A percentile compares a stretch with the other conserved stretches of the same genome.
phyloP scores from a whole-genome alignment of 2,888 invertebrate species.

The Tachina lurida region DNA sequence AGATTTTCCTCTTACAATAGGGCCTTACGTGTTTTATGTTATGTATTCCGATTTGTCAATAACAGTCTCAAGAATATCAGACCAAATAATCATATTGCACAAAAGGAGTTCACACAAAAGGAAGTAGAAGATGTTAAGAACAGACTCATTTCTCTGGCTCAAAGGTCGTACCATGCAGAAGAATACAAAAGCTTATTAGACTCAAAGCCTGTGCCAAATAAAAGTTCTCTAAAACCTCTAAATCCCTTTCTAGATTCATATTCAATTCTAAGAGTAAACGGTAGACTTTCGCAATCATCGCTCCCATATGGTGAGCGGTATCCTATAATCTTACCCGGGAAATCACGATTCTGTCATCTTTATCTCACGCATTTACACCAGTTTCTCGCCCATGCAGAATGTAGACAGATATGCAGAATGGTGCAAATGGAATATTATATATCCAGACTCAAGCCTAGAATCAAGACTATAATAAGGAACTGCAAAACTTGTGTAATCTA shows the following conservation, averaged over 20 bases:
- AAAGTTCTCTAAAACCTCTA: neutral
- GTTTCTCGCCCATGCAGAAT: neutral
- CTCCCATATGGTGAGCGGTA: neutral
- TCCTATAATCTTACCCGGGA: neutral
- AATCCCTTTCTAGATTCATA: constrained; percentile 6
- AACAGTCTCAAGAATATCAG: neutral
- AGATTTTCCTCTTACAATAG: neutral
- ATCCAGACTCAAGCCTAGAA: neutral
- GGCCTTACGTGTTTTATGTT: neutral
- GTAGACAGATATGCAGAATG: constrained; percentile 8
- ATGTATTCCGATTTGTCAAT: constrained; percentile 8
- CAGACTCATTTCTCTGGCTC: neutral
- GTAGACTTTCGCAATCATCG: neutral
- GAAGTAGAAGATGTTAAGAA: neutral
- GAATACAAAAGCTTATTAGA: neutral
- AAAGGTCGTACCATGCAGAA: neutral
- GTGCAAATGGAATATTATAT: neutral
- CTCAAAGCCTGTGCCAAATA: neutral
- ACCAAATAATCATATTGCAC: no score
- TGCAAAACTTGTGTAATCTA: neutral
- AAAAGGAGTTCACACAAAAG: neutral
- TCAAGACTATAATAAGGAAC: neutral
- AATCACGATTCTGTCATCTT: neutral
- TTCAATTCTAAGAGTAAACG: neutral
- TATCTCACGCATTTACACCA: neutral